Evolutionary conservation across 2,113 vertebrate genomes (phyloP), one percentile per base, ranked within the genome.

Genomic region (Ctenomys sociabilis): DNA sequence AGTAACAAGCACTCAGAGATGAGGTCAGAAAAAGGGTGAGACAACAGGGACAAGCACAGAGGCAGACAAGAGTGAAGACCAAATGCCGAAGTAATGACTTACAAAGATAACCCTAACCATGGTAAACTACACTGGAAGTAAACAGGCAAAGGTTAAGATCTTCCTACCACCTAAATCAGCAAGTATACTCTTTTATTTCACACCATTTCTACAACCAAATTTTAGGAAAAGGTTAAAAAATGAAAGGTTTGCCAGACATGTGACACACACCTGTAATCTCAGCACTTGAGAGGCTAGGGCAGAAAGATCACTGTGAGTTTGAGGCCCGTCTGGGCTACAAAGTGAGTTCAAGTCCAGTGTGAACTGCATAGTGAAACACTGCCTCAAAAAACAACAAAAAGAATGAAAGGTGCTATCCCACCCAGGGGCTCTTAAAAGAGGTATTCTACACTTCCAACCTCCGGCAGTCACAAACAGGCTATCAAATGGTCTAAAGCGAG

Each of bases 91-190:
- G 19, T 75, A 77, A 89, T 43, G 19, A 87, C 59, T 82, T 10
- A 95, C 43, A 91, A 95, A 84, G 59, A 72, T 64, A 89, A 88
- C 40, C 3, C 37, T 54, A 19, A 17, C 78, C 43, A 75, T 8
- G 8, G 12, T 72, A 81, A 72, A 16, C 30, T 68, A 16, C 88
- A 77, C 37, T 78, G 32, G 37, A 96, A 95, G n/a, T 83, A 83
- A 95, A 88, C 21, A 91, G 37, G 1, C 52, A 95, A 95, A 95
- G 94, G 26, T 63, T 70, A 89, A 70, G 57, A 88, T 64, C 86
- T 68, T 30, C 72, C 7, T 43, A 91, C 93, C 9, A 91, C 21
- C 72, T 80, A 43, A 43, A 94, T 49, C 63, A 91, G 37, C 13
- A 95, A 64, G 7, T 32, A 84, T 66, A 24, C 13, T 89, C 26